Percentiles rank a stretch among this genome's conserved stretches.
These are phyloP conservation scores for Uropetala carovei DNA, from an alignment of 2,888 invertebrate species.

Conservation along the genomic window DNA sequence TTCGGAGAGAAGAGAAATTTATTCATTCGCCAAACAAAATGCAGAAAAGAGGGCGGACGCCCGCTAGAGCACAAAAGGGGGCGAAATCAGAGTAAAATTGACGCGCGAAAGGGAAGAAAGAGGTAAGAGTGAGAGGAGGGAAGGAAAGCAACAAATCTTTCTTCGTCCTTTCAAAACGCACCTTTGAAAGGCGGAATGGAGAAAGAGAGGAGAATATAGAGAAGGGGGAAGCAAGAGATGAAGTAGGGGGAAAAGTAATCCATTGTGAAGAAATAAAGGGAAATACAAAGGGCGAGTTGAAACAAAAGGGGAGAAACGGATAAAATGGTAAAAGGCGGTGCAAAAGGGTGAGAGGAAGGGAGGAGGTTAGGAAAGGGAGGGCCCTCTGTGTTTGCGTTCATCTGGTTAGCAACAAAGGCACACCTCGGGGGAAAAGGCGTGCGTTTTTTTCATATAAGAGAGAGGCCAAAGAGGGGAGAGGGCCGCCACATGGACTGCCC, in stretches of 20 bases:
- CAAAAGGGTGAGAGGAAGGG: not conserved
- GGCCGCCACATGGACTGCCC: too few species aligned
- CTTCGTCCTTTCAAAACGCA: constrained; percentile 23
- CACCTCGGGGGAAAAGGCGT: not conserved
- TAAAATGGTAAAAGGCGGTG: not conserved
- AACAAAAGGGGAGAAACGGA: constrained; percentile 22
- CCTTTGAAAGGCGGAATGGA: not conserved
- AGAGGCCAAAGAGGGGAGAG: too few species aligned
- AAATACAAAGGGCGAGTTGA: constrained; percentile 28
- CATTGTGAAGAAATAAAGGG: constrained; percentile 30
- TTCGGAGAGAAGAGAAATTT: not conserved
- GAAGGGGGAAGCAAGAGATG: not conserved
- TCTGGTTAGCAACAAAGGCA: constrained; percentile 19
- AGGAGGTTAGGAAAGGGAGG: not conserved
- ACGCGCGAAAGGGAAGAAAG: not conserved
- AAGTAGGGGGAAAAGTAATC: not conserved
- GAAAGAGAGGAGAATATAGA: not conserved
- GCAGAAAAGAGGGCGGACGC: not conserved
- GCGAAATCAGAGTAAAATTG: constrained; percentile 21
- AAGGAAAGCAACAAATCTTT: constrained; percentile 13
- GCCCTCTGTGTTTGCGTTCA: not conserved
- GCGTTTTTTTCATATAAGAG: not conserved
- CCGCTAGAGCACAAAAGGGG: not conserved
- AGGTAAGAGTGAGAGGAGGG: not conserved
- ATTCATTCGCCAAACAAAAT: constrained; percentile 8